Percentiles rank a stretch among this genome's conserved stretches.
Evolutionary conservation across 2,113 vertebrate species (phyloP).

Genomic region (Morphnarchus princeps): DNA sequence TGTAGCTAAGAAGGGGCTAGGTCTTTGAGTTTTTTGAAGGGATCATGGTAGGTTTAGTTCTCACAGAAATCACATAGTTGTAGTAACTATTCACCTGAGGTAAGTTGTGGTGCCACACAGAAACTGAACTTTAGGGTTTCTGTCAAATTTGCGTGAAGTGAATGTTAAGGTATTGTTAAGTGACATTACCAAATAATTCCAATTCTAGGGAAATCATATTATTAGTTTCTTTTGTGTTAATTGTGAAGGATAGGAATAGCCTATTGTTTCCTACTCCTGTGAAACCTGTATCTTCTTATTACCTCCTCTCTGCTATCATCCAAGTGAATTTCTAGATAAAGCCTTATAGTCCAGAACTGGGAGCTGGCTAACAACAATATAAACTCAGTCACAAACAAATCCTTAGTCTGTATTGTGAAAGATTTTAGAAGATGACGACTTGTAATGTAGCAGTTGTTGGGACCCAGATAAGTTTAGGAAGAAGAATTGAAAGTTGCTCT

Average conservation of each 20-base stretch:
- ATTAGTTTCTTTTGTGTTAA: neutral
- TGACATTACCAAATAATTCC: neutral
- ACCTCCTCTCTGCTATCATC: neutral
- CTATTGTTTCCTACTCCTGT: neutral
- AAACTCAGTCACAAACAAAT: neutral
- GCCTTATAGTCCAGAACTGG: neutral
- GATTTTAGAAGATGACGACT: neutral
- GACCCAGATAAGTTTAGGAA: neutral
- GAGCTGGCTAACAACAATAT: neutral
- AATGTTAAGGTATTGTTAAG: neutral
- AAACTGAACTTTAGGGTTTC: neutral
- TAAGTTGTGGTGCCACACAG: neutral
- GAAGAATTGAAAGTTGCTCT: neutral
- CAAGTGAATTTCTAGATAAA: neutral
- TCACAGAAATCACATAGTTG: neutral
- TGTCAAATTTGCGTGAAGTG: neutral
- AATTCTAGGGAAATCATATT: neutral
- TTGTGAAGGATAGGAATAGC: neutral
- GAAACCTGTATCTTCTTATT: neutral
- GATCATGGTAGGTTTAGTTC: neutral
- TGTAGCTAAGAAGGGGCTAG: neutral
- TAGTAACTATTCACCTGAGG: neutral
- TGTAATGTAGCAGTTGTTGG: neutral
- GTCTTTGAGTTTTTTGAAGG: neutral
- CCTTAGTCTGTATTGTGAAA: neutral